phyloP scores from a whole-genome alignment of 2,113 vertebrate genomes.

The Limanda limanda region DNA sequence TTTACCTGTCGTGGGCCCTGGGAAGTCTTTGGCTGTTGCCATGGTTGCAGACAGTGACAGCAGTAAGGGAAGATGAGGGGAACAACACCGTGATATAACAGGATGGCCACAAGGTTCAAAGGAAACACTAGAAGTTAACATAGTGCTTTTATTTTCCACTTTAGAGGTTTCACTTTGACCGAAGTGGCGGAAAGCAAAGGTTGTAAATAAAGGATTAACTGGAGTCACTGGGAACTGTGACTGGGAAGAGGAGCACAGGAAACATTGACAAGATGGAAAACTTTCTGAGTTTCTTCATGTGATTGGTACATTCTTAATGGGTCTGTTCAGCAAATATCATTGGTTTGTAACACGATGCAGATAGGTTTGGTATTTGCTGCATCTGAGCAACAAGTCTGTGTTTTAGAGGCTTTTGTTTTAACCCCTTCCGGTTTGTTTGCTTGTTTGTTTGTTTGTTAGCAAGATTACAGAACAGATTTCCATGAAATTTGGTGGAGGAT shows the following conservation, averaged over 20 bases:
- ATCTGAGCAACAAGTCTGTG: too few species aligned
- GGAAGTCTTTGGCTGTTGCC: slow-evolving; percentile 86
- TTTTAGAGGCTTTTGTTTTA: too few species aligned
- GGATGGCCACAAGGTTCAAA: slow-evolving; percentile 68
- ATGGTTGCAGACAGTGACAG: slow-evolving; percentile 83
- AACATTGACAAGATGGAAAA: not conserved
- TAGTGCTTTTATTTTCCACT: slow-evolving; percentile 32
- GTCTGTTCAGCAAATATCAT: not conserved
- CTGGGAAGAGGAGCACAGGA: too few species aligned
- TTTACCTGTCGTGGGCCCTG: slow-evolving; percentile 85
- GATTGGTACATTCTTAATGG: not conserved
- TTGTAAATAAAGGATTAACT: not conserved
- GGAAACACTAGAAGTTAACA: slow-evolving; percentile 60
- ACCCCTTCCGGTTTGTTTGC: too few species aligned
- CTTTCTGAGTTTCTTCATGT: not conserved
- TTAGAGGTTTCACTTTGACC: not conserved
- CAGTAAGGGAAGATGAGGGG: slow-evolving; percentile 77
- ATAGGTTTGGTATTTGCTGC: too few species aligned
- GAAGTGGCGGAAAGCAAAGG: not conserved
- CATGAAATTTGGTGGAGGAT: too few species aligned
- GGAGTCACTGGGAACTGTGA: not conserved
- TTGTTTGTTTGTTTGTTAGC: too few species aligned
- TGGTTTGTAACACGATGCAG: too few species aligned
- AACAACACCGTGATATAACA: slow-evolving; percentile 75
- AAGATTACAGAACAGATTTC: too few species aligned